Conservation (phyloP, 2,888 invertebrate genomes). For the Andrena marginata region DNA sequence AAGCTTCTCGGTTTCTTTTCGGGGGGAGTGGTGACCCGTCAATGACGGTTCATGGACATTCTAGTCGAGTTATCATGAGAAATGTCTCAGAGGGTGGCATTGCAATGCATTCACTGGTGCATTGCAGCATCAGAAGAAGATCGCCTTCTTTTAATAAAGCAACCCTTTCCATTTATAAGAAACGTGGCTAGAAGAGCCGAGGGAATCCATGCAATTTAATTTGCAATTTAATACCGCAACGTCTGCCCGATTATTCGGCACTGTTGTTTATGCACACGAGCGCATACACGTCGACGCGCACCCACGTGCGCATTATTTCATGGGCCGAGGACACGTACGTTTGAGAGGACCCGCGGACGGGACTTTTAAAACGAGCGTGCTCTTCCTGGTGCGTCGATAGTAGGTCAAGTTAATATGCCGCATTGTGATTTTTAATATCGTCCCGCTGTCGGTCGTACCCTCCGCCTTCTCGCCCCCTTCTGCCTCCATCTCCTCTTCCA, state of each 20-base stretch:
- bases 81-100: too few relatives aligned
- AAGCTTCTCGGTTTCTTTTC: too few relatives aligned
- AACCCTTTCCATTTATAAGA: too few relatives aligned
- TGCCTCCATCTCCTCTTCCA: constrained; percentile 55
- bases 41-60: too few relatives aligned
- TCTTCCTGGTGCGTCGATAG: constrained; percentile 77
- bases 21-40: too few relatives aligned
- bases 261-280: constrained; percentile 41
- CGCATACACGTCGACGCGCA: constrained; percentile 43
- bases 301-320: constrained; percentile 59
- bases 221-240: constrained; percentile 27
- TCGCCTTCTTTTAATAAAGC: too few relatives aligned
- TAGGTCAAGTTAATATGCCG: constrained; percentile 82
- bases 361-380: constrained; percentile 66
- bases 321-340: constrained; percentile 52
- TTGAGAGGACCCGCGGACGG: constrained; percentile 63
- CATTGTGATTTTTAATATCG: constrained; percentile 81
- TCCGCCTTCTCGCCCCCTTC: constrained; percentile 51
- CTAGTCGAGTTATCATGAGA: too few relatives aligned
- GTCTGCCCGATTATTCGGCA: constrained; percentile 49
- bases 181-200: not conserved
- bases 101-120: too few relatives aligned
- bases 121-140: too few relatives aligned
- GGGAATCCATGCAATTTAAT: not conserved
- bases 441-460: constrained; percentile 69